Base-by-base conservation (phyloP, 1,140 invertebrate species). In the Drosophila melanica region DNA sequence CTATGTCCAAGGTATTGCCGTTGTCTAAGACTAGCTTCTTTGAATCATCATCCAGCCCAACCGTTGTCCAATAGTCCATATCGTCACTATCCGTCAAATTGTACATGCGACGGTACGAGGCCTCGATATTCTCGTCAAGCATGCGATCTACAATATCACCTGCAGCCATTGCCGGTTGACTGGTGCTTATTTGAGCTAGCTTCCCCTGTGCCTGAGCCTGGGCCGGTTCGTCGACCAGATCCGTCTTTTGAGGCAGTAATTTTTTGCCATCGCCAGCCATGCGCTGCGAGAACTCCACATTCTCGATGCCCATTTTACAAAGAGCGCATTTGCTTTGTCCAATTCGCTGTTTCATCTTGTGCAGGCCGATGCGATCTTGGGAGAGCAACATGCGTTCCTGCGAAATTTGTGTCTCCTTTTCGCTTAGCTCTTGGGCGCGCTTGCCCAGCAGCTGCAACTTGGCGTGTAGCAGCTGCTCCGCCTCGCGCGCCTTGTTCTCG, bases 81-180 rank as follows among this genome's bases (percentile, higher is more conserved):
- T 77, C 77, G 0, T 37, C 18, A 11, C 54, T 80, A 7, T 57
- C 62, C n/a, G 81, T 14, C 9, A 69, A 63, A n/a, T 78, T 81
- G 30, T 85, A 81, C 90, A 91, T 91, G 51, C 75, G 62, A 0
- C 86, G 86, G 45, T 81, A 89, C 0, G 90, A 91, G 3, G 85
- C 87, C 10, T 85, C 77, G 6, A 91, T 91, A 42, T 91, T 91
- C 11, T 90, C 90, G 41, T 91, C 90, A 18, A 91, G 20, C 66
- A 91, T 66, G 11, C 90, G 87, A 45, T 91, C 90, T 0, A 91
- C 90, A 75, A 90, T 78, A 50, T 90, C 78, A 4, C 55, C 69
- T 12, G 53, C 68, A 5, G 16, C 53, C 9, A 55, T 47, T 2
- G 35, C 59, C 16, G 54, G 18, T 44, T 63, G 66, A 16, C 8